Evolutionary conservation across 2,113 vertebrate species (phyloP).

Genomic region (Apistogramma diplotaenia): DNA sequence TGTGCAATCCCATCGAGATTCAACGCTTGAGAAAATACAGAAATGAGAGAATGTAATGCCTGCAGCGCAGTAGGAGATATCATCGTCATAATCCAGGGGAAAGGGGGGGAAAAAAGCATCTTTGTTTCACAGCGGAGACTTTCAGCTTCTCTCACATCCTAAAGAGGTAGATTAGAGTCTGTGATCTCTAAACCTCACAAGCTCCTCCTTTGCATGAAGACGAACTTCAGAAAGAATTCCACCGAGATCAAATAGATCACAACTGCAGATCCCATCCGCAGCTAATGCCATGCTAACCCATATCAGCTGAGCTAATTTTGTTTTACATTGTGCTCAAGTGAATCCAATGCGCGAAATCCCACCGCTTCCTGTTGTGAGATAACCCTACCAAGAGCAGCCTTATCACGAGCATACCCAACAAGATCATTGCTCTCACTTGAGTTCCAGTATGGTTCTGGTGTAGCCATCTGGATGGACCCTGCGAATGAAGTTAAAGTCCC

Average conservation of each 20-base stretch:
- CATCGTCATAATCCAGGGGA: constrained; percentile 63
- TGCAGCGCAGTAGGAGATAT: constrained; percentile 61
- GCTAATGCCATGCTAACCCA: constrained; percentile 44
- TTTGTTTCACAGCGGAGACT: constrained; percentile 58
- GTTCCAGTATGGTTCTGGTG: constrained; percentile 88
- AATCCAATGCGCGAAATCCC: constrained; percentile 2
- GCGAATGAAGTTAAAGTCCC: constrained; percentile 96
- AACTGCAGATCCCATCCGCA: constrained; percentile 13
- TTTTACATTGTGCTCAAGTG: constrained; percentile 32
- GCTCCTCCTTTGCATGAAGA: constrained; percentile 27
- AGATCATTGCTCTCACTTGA: constrained; percentile 81
- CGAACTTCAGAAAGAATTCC: constrained; percentile 45
- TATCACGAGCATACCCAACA: background rate
- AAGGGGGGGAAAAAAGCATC: background rate
- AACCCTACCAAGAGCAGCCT: background rate
- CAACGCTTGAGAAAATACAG: constrained; percentile 63
- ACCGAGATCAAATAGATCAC: constrained; percentile 55
- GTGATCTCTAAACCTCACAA: constrained; percentile 55
- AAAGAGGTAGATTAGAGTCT: constrained; percentile 66
- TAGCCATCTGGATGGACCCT: constrained; percentile 90
- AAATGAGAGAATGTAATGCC: constrained; percentile 63
- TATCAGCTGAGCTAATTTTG: constrained; percentile 24
- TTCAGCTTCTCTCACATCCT: constrained; percentile 42
- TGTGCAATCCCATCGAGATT: constrained; percentile 63
- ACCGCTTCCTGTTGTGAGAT: constrained; percentile 14